Base-by-base conservation (phyloP, 2,888 invertebrate genomes). In the Unio delphinus region DNA sequence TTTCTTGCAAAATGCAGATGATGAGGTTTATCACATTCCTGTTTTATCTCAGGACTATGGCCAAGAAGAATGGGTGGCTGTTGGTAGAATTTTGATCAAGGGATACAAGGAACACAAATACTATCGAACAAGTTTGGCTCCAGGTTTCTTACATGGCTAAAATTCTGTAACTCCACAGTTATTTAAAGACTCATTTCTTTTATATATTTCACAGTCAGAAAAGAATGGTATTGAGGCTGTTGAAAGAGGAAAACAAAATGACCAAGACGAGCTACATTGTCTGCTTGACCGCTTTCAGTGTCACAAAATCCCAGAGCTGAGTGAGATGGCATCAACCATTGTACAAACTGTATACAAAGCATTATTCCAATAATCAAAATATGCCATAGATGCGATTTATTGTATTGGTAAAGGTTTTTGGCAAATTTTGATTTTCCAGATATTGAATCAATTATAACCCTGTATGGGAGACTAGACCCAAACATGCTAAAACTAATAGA, bases 51-150 rank as follows among this genome's bases (percentile, higher is more conserved):
- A 65, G 55, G 55, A 63, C 4, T 62, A 67, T 26, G 62, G 66
- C n/a, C 55, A 68, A 11, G 20, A 6, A 45, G 74, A 74, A 58
- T 74, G 68, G 74, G 62, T 71, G 64, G 64, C 71, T n/a, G 60
- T 74, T 64, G 67, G 71, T 17, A 58, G 74, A 63, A 74, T 71
- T 4, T 61, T 74, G 18, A 4, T 61, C 11, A 69, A 71, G 61
- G 71, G 74, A 11, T 71, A 56, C 56, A 60, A 34, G 34, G 74
- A 74, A 58, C 56, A 64, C n/a, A 68, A 61, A 18, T 64, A 70
- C 15, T 69, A 64, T 34, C 74, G 68, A 55, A 59, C 56, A 20
- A 64, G 56, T 18, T 34, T 70, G 23, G 68, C 70, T 17, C 70
- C 67, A 55, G 67, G 57, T 15, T 72, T 71, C 34, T 56, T 56